Conservation (phyloP, 2,888 invertebrate species). For the Drosophila kanekoi region DNA sequence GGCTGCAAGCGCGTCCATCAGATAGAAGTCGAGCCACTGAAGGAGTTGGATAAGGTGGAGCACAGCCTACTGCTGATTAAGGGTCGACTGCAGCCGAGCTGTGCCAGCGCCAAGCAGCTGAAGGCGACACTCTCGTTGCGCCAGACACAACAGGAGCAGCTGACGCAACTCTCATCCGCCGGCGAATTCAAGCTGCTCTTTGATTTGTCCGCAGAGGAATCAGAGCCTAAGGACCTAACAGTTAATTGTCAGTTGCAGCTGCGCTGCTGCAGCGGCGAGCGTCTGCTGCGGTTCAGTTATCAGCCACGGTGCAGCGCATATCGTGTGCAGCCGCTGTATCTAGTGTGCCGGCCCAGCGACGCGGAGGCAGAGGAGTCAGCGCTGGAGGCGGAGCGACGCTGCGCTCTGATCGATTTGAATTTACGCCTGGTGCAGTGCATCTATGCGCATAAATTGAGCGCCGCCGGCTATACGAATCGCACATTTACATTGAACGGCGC, state of each 20-base stretch:
- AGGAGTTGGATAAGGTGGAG: conserved; percentile 71
- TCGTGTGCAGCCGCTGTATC: conserved; percentile 89
- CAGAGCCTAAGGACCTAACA: not conserved
- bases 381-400: conserved; percentile 85
- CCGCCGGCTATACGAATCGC: conserved; percentile 89
- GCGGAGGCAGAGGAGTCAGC: conserved; percentile 84
- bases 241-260: conserved; percentile 42
- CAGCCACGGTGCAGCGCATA: conserved; percentile 49
- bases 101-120: conserved; percentile 60
- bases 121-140: conserved; percentile 48
- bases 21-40: conserved; percentile 76
- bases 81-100: conserved; percentile 75
- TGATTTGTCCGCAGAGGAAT: conserved; percentile 53
- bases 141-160: conserved; percentile 36
- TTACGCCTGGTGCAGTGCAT: conserved; percentile 93
- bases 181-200: conserved; percentile 82
- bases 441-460: conserved; percentile 94
- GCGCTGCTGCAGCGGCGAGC: conserved; percentile 62
- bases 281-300: conserved; percentile 59
- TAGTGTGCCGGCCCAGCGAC: conserved; percentile 92
- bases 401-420: conserved; percentile 90
- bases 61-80: conserved; percentile 82
- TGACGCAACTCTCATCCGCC: conserved; percentile 54
- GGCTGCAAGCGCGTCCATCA: conserved; percentile 63
- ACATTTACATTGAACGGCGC: conserved; percentile 92